A percentile compares a stretch with the other conserved stretches of the same genome.
Evolutionary conservation across 2,888 invertebrate species (phyloP).

Genomic region (Apomyelois bistriatella): DNA sequence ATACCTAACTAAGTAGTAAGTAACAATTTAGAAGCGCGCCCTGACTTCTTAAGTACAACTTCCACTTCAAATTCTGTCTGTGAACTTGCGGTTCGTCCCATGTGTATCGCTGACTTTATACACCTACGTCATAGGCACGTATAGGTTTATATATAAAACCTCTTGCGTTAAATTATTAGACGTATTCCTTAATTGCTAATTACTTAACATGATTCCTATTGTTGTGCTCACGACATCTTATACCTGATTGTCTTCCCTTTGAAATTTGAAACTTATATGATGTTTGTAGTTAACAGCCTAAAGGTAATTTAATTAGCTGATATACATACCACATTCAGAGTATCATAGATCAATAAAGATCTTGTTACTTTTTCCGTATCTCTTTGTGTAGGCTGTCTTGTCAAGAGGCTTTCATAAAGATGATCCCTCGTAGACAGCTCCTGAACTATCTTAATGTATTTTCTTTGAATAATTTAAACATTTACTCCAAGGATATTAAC

Average conservation of each 20-base stretch:
- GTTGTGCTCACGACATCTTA: conserved; percentile 6
- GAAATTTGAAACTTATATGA: conserved; percentile 8
- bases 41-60: not conserved
- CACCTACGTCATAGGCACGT: not conserved
- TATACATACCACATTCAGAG: not conserved
- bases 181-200: conserved; percentile 12
- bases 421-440: no score
- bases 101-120: not conserved
- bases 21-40: no score
- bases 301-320: conserved; percentile 4
- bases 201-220: conserved; percentile 6
- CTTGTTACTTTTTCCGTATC: no score
- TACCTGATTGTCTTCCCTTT: conserved; percentile 9
- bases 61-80: not conserved
- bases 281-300: conserved; percentile 1
- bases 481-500: no score
- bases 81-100: conserved; percentile 1
- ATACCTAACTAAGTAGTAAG: no score
- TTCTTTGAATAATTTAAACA: no score
- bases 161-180: not conserved
- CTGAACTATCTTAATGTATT: no score
- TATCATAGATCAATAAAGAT: no score
- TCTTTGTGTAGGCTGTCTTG: no score
- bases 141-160: not conserved
- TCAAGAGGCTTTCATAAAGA: no score